Conservation (phyloP, 2,888 invertebrate species). For the Acronicta aceris region DNA sequence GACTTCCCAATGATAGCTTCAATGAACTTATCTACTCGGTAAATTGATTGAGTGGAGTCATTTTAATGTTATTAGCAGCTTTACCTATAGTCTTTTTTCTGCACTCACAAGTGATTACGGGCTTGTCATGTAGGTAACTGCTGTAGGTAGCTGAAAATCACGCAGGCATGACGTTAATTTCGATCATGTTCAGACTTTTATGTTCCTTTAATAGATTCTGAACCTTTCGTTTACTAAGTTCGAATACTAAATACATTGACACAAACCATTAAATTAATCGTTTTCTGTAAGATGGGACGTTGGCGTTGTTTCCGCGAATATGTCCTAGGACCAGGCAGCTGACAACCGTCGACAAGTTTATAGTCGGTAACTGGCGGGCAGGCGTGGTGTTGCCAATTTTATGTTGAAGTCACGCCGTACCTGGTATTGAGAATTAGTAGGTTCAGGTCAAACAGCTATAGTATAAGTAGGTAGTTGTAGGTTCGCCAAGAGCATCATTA, state of each 20-base stretch:
- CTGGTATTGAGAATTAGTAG: background rate
- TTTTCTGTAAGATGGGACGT: slow-evolving; percentile 11
- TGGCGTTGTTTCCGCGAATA: slow-evolving; percentile 38
- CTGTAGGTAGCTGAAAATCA: no score
- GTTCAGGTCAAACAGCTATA: background rate
- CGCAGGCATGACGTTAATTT: no score
- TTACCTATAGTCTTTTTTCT: no score
- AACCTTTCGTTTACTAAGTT: background rate
- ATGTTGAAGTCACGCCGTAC: slow-evolving; percentile 7
- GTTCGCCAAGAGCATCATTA: no score
- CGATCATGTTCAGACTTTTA: no score
- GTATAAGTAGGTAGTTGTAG: no score
- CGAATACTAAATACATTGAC: slow-evolving; percentile 10
- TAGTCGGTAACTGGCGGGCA: slow-evolving; percentile 14
- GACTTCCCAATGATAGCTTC: no score
- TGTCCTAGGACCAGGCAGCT: slow-evolving; percentile 39
- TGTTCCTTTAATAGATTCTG: background rate
- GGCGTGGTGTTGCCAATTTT: slow-evolving; percentile 37
- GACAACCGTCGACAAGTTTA: slow-evolving; percentile 42
- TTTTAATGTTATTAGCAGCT: no score
- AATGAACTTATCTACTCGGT: no score
- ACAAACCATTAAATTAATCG: slow-evolving; percentile 17
- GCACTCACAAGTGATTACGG: no score
- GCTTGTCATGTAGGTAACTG: no score
- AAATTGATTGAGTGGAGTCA: no score